Conservation (phyloP, 2,113 vertebrate species). For the Microtus montanus region DNA sequence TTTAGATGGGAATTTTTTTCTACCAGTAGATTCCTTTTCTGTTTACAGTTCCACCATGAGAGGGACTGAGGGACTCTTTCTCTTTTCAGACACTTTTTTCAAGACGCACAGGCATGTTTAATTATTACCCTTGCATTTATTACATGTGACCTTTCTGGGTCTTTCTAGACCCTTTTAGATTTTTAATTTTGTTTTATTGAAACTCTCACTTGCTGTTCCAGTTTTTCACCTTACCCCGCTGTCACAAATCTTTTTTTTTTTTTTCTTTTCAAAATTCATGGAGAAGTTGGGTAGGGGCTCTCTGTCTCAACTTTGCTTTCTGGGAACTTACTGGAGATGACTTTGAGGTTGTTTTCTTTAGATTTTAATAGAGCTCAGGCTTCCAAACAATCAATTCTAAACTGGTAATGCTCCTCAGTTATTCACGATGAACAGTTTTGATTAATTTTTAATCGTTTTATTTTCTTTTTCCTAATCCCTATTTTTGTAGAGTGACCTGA, state of each 20-base stretch:
- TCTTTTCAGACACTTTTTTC: no score
- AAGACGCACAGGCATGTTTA: no score
- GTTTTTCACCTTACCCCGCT: background rate
- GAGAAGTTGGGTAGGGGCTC: background rate
- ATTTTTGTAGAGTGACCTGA: background rate
- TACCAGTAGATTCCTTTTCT: background rate
- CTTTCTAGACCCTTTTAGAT: background rate
- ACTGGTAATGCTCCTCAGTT: background rate
- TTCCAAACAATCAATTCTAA: background rate
- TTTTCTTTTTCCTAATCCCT: background rate
- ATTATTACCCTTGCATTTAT: background rate
- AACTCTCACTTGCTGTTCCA: background rate
- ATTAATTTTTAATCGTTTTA: background rate
- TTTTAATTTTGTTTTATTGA: no score
- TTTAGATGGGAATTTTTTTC: background rate
- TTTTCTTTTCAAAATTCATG: background rate
- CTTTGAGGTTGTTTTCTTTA: background rate
- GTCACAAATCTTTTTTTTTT: background rate
- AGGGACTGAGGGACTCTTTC: no score
- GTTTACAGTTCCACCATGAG: background rate
- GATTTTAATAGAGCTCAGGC: background rate
- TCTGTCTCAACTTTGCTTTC: no score
- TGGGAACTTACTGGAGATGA: no score
- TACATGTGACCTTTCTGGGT: background rate
- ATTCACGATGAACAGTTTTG: background rate